Evolutionary conservation across 2,888 invertebrate species (phyloP).

Genomic region (Epinotia demarniana): DNA sequence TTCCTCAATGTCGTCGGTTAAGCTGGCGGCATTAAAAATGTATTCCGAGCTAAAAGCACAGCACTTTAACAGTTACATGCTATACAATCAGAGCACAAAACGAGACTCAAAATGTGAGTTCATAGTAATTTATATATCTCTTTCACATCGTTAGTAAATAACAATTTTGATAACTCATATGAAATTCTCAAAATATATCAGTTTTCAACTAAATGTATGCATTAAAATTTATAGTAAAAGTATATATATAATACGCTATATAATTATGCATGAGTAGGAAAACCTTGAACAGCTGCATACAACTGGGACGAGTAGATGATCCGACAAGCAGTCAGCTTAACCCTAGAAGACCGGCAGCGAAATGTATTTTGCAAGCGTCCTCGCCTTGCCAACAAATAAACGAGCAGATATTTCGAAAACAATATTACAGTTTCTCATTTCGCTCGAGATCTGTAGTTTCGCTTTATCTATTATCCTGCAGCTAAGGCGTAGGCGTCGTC

Average conservation of each 20-base stretch:
- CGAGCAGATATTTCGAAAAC: slow-evolving; percentile 46
- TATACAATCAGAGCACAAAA: neutral
- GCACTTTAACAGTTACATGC: slow-evolving; percentile 6
- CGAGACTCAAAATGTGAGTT: neutral
- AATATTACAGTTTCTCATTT: slow-evolving; percentile 46
- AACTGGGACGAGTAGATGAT: slow-evolving; percentile 3
- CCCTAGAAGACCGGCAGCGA: slow-evolving; percentile 14
- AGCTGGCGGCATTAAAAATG: slow-evolving; percentile 30
- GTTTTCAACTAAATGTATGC: neutral
- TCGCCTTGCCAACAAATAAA: slow-evolving; percentile 32
- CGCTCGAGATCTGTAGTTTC: slow-evolving; percentile 45
- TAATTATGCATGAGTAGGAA: neutral
- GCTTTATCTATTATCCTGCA: slow-evolving; percentile 45
- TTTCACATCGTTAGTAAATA: no score
- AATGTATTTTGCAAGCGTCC: slow-evolving; percentile 38
- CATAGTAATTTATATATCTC: no score
- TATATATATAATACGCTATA: neutral
- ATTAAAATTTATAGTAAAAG: neutral
- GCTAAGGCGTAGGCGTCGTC: slow-evolving; percentile 52
- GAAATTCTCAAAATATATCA: no score
- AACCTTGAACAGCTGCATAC: neutral
- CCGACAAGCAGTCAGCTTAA: slow-evolving; percentile 1
- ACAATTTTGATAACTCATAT: no score
- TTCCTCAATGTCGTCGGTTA: slow-evolving; percentile 70
- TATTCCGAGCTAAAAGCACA: slow-evolving; percentile 2